These are phyloP conservation scores for Acanthisitta chloris DNA, from an alignment of 2,113 vertebrate genomes.

Conservation along the genomic window DNA sequence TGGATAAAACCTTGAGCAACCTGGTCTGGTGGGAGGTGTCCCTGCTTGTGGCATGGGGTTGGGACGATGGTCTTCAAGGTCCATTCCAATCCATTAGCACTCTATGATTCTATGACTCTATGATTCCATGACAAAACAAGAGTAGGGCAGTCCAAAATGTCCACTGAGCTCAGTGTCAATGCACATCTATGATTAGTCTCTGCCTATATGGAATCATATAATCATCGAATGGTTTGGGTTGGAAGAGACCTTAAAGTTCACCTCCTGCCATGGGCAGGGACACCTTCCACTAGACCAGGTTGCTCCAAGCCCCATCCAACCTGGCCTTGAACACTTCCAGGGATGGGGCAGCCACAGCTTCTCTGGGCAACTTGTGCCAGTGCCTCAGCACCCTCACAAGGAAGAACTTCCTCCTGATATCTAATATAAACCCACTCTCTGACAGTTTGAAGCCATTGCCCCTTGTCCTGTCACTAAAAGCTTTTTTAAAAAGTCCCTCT, in stretches of 20 bases:
- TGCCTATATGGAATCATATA: neutral
- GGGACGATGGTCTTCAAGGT: too few relatives aligned
- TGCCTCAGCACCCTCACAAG: neutral
- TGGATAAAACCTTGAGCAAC: too few relatives aligned
- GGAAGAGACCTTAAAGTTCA: neutral
- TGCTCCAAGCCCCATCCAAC: neutral
- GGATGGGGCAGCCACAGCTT: neutral
- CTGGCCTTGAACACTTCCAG: neutral
- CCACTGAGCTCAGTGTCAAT: neutral
- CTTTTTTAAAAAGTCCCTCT: neutral
- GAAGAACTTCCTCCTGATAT: neutral
- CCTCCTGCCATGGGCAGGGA: neutral
- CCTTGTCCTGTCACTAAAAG: neutral
- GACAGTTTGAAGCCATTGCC: neutral
- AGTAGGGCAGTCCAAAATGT: neutral
- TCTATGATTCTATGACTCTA: too few relatives aligned
- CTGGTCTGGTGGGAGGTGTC: too few relatives aligned
- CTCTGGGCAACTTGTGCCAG: neutral
- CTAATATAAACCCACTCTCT: neutral
- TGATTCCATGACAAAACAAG: too few relatives aligned
- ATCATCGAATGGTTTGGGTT: neutral
- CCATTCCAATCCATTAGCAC: too few relatives aligned
- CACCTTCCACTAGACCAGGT: accelerated
- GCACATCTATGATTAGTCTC: neutral
- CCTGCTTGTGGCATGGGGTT: too few relatives aligned